These are phyloP conservation scores for Anolis carolinensis DNA, from an alignment of 2,113 vertebrate species.

Conservation along the genomic window DNA sequence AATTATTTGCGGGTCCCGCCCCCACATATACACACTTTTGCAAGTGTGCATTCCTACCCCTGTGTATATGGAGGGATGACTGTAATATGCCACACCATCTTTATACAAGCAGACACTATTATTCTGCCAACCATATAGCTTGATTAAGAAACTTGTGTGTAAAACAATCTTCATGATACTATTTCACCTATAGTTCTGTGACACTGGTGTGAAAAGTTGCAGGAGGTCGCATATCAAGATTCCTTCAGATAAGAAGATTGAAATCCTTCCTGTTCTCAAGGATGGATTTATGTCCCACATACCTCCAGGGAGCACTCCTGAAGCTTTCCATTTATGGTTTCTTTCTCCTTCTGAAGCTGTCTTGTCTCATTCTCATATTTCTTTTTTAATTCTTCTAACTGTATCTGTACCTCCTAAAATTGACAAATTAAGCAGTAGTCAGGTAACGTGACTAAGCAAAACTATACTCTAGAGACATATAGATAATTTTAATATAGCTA, in stretches of 20 bases:
- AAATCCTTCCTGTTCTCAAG: background rate
- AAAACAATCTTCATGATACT: background rate
- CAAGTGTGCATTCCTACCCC: no score
- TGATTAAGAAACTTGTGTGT: background rate
- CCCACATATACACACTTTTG: no score
- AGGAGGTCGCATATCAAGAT: conserved; percentile 33
- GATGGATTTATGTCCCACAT: conserved; percentile 37
- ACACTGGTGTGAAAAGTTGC: conserved; percentile 16
- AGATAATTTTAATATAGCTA: background rate
- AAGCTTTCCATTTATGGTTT: conserved; percentile 79
- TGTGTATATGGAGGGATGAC: no score
- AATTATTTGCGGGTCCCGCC: no score
- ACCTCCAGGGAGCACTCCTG: conserved; percentile 86
- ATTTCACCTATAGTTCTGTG: background rate
- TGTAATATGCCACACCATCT: no score
- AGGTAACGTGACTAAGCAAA: background rate
- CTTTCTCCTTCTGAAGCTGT: conserved; percentile 82
- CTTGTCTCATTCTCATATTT: conserved; percentile 77
- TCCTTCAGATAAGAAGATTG: background rate
- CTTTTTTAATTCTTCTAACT: conserved; percentile 85
- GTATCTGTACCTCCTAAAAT: conserved; percentile 74
- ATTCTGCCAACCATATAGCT: background rate
- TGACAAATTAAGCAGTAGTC: background rate
- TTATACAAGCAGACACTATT: background rate
- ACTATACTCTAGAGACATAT: conserved; percentile 6